Evolutionary conservation across 2,888 invertebrate genomes (phyloP).

Genomic region (Aleiodes alternator): DNA sequence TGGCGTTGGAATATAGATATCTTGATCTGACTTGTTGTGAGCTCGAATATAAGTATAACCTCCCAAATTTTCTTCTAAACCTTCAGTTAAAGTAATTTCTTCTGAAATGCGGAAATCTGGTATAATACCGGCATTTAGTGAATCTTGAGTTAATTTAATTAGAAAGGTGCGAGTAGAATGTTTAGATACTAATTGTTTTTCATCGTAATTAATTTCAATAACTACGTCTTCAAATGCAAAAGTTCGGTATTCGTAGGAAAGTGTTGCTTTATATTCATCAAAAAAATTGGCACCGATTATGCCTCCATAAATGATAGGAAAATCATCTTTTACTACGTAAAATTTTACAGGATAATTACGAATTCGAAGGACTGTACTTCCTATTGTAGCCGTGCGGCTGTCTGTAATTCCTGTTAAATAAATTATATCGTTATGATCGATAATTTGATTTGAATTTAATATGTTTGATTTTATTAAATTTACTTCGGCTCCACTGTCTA

Average conservation of each 20-base stretch:
- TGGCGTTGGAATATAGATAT: background rate
- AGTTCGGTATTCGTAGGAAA: background rate
- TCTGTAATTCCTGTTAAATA: no score
- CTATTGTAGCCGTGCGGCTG: no score
- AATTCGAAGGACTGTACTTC: no score
- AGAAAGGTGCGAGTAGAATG: background rate
- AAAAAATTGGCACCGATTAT: constrained; percentile 20
- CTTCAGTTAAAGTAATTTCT: background rate
- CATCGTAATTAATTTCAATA: no score
- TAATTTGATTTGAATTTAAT: no score
- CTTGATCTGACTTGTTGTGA: background rate
- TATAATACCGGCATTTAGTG: background rate
- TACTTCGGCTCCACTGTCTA: no score
- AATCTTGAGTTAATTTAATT: background rate
- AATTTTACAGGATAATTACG: background rate
- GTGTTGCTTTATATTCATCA: background rate
- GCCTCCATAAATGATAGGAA: background rate
- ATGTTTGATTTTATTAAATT: no score
- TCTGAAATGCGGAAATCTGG: background rate
- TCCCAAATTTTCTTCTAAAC: background rate
- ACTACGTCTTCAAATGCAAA: no score
- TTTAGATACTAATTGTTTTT: no score
- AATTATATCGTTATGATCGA: no score
- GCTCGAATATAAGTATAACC: background rate
- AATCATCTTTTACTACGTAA: background rate